Conservation (phyloP, 2,113 vertebrate genomes). For the Grammomys surdaster region DNA sequence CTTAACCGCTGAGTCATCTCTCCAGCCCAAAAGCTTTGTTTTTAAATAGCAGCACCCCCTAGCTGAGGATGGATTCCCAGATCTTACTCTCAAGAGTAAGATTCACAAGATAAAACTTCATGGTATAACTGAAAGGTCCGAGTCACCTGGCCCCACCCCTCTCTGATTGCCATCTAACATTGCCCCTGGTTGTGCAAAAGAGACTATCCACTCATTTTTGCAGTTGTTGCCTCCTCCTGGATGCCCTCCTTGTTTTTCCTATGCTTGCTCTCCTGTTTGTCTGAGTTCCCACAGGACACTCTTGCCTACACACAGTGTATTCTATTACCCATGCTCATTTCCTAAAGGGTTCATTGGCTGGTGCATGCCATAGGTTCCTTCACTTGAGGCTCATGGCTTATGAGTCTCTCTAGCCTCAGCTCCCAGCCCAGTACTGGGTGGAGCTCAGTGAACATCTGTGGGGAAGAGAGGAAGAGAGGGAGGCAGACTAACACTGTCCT, state of each 20-base stretch:
- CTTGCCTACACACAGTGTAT: too few relatives aligned
- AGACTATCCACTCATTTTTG: too few relatives aligned
- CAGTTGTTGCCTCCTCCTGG: not conserved
- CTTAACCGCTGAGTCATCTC: too few relatives aligned
- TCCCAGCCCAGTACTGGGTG: not conserved
- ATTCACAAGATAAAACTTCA: not conserved
- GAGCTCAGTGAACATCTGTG: not conserved
- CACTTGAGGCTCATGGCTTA: not conserved
- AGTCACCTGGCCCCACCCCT: not conserved
- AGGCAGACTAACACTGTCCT: not conserved
- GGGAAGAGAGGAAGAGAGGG: not conserved
- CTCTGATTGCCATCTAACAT: too few relatives aligned
- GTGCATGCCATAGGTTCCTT: not conserved
- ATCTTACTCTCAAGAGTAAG: not conserved
- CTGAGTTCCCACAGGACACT: not conserved
- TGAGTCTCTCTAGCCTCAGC: not conserved
- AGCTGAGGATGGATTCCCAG: not conserved
- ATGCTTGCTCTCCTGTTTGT: not conserved
- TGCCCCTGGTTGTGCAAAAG: not conserved
- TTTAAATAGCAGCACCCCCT: too few relatives aligned
- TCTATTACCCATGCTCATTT: too few relatives aligned
- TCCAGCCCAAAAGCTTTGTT: too few relatives aligned
- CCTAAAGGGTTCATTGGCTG: not conserved
- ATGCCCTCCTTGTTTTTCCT: not conserved
- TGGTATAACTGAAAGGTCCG: not conserved